phyloP scores from a whole-genome alignment of 2,797 vertebrate species.

The Florisuga fusca region DNA sequence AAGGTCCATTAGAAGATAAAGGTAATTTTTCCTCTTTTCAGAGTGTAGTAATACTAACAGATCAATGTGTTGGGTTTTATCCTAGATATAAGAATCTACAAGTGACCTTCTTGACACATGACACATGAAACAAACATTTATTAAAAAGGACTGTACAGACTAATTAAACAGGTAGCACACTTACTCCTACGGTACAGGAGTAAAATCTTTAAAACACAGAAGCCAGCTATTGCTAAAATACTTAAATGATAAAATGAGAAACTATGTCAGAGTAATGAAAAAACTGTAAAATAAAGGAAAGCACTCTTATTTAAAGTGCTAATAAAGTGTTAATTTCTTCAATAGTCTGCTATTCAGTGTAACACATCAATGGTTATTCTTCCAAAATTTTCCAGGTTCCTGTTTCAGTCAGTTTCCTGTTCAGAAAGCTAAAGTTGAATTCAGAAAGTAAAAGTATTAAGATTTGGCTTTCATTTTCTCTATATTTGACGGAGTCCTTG shows the following conservation, averaged over 20 bases:
- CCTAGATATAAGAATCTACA: no score
- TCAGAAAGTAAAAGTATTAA: background rate
- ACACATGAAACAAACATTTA: constrained; percentile 71
- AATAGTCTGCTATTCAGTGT: background rate
- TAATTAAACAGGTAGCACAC: constrained; percentile 45
- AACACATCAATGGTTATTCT: background rate
- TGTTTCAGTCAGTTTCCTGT: background rate
- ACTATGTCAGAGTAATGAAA: background rate
- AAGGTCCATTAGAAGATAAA: no score
- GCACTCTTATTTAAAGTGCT: constrained; percentile 17
- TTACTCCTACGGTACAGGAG: constrained; percentile 26
- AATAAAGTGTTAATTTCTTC: background rate
- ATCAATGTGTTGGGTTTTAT: no score
- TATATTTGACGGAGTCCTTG: background rate
- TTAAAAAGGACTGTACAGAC: constrained; percentile 75
- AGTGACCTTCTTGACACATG: background rate
- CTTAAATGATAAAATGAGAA: constrained; percentile 1
- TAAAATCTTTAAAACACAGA: constrained; percentile 42
- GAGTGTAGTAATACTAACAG: no score
- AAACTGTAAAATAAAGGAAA: constrained; percentile 26
- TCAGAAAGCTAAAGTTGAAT: background rate
- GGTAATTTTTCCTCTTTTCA: no score
- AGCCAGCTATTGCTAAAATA: constrained; percentile 26
- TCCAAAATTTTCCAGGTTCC: background rate
- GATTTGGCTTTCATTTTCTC: background rate